phyloP scores from a whole-genome alignment of 2,888 invertebrate species.

The Timandra comae region DNA sequence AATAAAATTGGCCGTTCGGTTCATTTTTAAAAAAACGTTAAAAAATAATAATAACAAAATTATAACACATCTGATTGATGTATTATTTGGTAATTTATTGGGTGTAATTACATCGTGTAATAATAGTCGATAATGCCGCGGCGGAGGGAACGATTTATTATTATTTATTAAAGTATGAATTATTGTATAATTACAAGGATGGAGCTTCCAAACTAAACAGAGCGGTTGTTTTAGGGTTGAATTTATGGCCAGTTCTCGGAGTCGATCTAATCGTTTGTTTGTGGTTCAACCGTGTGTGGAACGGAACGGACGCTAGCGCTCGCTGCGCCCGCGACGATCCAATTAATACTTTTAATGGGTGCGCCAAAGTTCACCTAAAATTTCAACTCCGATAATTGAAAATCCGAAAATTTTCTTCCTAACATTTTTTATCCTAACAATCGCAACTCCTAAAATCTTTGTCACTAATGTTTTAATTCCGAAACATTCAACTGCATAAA shows the following conservation, averaged over 20 bases:
- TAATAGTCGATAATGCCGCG: conserved; percentile 67
- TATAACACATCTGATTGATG: conserved; percentile 77
- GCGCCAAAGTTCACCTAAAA: too few relatives aligned
- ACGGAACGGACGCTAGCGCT: too few relatives aligned
- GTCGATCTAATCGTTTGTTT: conserved; percentile 58
- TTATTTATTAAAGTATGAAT: conserved; percentile 77
- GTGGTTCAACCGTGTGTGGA: too few relatives aligned
- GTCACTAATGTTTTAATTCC: too few relatives aligned
- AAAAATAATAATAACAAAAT: conserved; percentile 63
- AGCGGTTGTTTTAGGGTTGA: conserved; percentile 67
- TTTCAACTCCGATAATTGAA: too few relatives aligned
- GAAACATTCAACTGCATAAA: too few relatives aligned
- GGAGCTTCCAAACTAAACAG: conserved; percentile 72
- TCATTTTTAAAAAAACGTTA: conserved; percentile 52
- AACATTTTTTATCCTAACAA: too few relatives aligned
- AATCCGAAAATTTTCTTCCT: too few relatives aligned
- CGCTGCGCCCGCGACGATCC: too few relatives aligned
- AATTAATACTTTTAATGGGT: too few relatives aligned
- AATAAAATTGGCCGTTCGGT: conserved; percentile 69
- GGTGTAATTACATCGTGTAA: conserved; percentile 74
- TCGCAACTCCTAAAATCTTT: too few relatives aligned
- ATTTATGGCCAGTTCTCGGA: conserved; percentile 69
- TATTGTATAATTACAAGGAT: conserved; percentile 75
- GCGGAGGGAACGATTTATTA: conserved; percentile 66
- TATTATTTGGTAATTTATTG: conserved; percentile 77